Base-by-base conservation (phyloP, 2,113 vertebrate genomes). In the Entelurus aequoreus region DNA sequence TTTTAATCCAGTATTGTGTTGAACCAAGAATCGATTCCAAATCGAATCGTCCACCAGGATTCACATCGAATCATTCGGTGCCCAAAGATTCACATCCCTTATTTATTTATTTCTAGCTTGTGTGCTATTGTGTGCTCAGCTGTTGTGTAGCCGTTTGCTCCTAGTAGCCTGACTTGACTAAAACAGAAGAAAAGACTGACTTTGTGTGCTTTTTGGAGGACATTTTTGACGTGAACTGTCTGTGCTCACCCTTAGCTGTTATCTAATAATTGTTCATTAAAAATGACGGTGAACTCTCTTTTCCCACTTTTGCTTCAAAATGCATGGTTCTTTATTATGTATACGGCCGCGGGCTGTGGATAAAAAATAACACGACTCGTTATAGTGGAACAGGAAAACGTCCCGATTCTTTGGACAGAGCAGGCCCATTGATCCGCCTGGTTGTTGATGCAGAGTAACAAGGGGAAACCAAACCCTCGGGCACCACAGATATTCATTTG, bases 361-460 rank as follows among this genome's bases (percentile, higher is more conserved):
- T 77, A 28, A 28, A 64, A 81, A 75, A 81, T 74, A 78, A 81
- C 83, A 85, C 75, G 70, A 70, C 74, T 79, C 78, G 77, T 81
- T 84, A 79, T 80, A 77, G 76, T 64, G 71, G 66, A 81, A 68
- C 57, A 77, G 67, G 69, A 58, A 77, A 75, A 63, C 75, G 75
- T 69, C 76, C 80, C 65, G 69, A 80, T 81, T 79, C 68, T 77
- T 79, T 59, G 62, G 78, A 88, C 78, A 79, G 79, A 66, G 77
- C 69, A 21, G 69, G 58, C 63, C 71, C 64, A 81, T 83, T 84
- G 83, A 80, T 82, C 84, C 81, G 77, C 66, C 69, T 78, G 76
- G 75, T 78, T 82, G 76, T 68, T 86, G 82, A 85, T 86, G 82
- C 74, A 76, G 77, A 70, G 73, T 60, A 86, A 80, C 80, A 79